Conservation (phyloP, 2,888 invertebrate genomes). For the Hylaea fasciaria region DNA sequence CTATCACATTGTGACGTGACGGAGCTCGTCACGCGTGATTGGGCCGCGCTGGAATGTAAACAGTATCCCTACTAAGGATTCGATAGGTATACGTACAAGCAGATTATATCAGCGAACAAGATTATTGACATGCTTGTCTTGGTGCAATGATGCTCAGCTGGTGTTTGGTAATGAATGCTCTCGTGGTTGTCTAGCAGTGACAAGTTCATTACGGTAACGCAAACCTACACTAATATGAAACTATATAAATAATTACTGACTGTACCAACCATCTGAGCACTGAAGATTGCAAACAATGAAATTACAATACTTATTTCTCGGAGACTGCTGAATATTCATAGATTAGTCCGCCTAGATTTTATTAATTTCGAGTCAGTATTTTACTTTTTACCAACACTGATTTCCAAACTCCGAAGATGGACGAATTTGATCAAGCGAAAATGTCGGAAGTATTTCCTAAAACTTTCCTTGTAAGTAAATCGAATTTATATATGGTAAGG, state of each 20-base stretch:
- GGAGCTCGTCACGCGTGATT: constrained; percentile 67
- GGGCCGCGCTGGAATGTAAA: constrained; percentile 65
- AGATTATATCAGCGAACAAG: constrained; percentile 11
- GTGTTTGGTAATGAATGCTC: not conserved
- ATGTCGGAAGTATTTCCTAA: not conserved
- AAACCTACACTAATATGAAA: too few relatives aligned
- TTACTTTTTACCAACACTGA: too few relatives aligned
- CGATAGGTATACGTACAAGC: constrained; percentile 4
- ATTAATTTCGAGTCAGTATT: not conserved
- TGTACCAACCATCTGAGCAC: too few relatives aligned
- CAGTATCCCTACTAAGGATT: constrained; percentile 38
- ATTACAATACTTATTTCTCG: not conserved
- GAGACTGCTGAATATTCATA: not conserved
- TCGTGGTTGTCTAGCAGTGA: not conserved
- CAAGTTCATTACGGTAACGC: too few relatives aligned
- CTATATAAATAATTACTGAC: too few relatives aligned
- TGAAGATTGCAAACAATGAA: not conserved
- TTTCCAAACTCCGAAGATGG: not conserved
- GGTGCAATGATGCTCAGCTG: not conserved
- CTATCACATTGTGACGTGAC: constrained; percentile 64
- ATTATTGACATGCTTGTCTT: constrained; percentile 14
- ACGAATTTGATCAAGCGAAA: not conserved
- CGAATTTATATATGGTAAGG: not conserved
- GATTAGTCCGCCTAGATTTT: not conserved
- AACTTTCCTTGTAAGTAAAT: not conserved